These are phyloP conservation scores for Agrochola macilenta DNA, from an alignment of 2,888 invertebrate species.

Conservation along the genomic window DNA sequence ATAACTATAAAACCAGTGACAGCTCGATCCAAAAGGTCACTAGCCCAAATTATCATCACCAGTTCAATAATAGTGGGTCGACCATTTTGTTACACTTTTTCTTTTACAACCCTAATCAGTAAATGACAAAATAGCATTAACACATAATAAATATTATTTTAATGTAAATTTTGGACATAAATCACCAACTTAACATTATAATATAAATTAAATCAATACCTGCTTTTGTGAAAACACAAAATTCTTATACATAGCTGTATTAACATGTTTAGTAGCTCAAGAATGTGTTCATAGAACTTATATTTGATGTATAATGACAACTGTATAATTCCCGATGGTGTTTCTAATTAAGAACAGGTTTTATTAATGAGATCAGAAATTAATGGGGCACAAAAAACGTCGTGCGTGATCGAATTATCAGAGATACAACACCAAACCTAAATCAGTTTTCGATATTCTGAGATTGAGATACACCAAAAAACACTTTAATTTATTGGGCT, in stretches of 20 bases:
- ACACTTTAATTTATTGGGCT: constrained; percentile 25
- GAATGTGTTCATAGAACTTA: constrained; percentile 52
- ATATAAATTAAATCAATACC: constrained; percentile 57
- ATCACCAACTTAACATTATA: constrained; percentile 43
- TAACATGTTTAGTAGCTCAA: constrained; percentile 37
- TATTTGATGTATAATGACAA: constrained; percentile 64
- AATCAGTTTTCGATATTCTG: constrained; percentile 44
- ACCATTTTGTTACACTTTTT: not conserved
- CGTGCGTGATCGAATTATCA: constrained; percentile 48
- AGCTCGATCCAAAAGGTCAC: constrained; percentile 10
- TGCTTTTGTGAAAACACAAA: constrained; percentile 21
- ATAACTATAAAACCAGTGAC: not conserved
- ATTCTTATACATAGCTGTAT: constrained; percentile 26
- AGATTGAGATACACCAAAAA: constrained; percentile 45
- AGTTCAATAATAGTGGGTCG: not conserved
- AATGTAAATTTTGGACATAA: constrained; percentile 49
- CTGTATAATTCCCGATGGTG: constrained; percentile 62
- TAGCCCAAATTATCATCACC: not conserved
- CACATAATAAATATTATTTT: constrained; percentile 55
- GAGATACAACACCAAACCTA: constrained; percentile 15
- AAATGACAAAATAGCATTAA: constrained; percentile 50
- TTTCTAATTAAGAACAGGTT: constrained; percentile 60
- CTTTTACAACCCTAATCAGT: constrained; percentile 20
- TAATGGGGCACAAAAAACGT: constrained; percentile 45
- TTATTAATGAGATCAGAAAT: constrained; percentile 50